Base-by-base conservation (phyloP, 2,113 vertebrate species). In the Pholis gunnellus region DNA sequence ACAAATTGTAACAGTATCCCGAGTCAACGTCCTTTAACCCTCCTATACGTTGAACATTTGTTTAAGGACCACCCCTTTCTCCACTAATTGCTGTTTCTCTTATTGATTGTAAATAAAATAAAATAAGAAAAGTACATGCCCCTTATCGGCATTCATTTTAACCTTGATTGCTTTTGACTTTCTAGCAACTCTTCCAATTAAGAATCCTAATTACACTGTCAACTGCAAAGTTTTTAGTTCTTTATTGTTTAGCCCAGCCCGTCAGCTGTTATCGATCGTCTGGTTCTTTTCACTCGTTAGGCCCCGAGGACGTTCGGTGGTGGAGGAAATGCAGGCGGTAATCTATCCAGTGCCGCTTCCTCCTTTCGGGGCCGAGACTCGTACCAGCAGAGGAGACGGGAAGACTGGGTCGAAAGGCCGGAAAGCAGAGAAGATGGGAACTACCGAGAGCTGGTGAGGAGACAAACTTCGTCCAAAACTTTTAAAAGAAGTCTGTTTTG, bases 391-490 rank as follows among this genome's bases (percentile, higher is more conserved):
- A 86, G 92, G 61, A 92, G 88, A 83, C 85, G 90, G 65, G 95
- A 95, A 20, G 97, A 98, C 86, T 95, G 95, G 88, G 83, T 87
- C 59, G 90, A 92, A 91, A 96, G 95, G 90, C 83, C 93, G 40
- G 98, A 99, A 48, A 96, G 93, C 80, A 96, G 95, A 87, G 94
- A 96, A 52, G 97, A 99, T 88, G 97, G 96, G 80, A 96, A 97
- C 89, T 99, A 98, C 87, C 93, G 98, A 93, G 97, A 99, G 82
- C 91, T 99, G 97, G 98, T 99, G 96, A 96, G 96, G 83, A 68
- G 72, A 72, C 9, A 42, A 54, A 56, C 60, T 6, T 42, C 1
- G 29, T 78, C 25, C 31, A n/a, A 3, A 56, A 65, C 42, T 17
- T 67, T 31, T 44, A 13, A 63, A 67, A 63, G 17, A 50, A 18